Evolutionary conservation across 2,888 invertebrate species (phyloP).

Genomic region (Serrognathus titanus): DNA sequence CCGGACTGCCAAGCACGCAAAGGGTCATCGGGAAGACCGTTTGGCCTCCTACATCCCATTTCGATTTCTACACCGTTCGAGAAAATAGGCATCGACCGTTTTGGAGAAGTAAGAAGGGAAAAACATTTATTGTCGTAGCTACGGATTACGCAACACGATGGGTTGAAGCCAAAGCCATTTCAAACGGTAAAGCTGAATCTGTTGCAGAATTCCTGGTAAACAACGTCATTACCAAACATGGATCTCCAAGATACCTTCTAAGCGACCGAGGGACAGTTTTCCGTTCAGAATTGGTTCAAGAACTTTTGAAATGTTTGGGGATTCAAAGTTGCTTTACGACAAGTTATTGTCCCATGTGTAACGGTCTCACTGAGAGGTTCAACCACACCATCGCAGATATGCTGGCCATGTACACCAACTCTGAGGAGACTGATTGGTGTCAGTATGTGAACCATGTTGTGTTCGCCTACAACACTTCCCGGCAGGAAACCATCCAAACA

Average conservation of each 20-base stretch:
- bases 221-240: not conserved
- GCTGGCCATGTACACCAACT: not conserved
- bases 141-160: conserved; percentile 31
- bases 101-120: not conserved
- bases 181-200: conserved; percentile 10
- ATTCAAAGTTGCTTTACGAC: not conserved
- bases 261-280: not conserved
- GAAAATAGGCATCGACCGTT: conserved; percentile 24
- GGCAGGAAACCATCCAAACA: conserved; percentile 25
- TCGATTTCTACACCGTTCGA: no score
- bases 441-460: conserved; percentile 13
- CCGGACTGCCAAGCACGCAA: conserved; percentile 14
- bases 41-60: no score
- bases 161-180: conserved; percentile 11
- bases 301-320: conserved; percentile 5
- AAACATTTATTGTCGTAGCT: conserved; percentile 15
- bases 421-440: not conserved
- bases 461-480: conserved; percentile 27
- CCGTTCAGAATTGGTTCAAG: not conserved
- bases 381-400: conserved; percentile 9
- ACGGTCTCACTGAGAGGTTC: conserved; percentile 13
- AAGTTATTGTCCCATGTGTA: not conserved
- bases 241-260: not conserved
- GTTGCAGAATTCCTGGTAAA: conserved; percentile 4
- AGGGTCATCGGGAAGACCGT: no score